These are phyloP conservation scores for Sinohyriopsis cumingii DNA, from an alignment of 2,888 invertebrate genomes.

Conservation along the genomic window DNA sequence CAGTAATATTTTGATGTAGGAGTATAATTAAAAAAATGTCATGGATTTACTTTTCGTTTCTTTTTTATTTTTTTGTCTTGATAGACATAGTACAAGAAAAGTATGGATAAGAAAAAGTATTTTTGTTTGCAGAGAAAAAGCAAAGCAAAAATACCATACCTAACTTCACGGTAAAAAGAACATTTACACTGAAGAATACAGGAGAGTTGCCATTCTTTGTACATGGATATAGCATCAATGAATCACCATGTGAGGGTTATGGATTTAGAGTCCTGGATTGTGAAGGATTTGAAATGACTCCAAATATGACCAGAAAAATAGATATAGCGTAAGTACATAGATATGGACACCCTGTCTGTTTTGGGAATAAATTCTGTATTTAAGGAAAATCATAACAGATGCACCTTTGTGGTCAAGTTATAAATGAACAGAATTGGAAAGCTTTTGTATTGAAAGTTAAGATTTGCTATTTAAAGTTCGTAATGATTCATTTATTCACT, in stretches of 20 bases:
- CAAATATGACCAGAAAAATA: constrained; percentile 75
- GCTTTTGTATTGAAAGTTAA: no score
- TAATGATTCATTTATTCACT: no score
- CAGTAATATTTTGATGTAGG: no score
- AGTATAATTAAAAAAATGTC: no score
- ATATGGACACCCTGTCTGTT: background rate
- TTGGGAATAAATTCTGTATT: background rate
- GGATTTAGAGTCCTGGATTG: constrained; percentile 69
- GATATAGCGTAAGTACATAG: constrained; percentile 80
- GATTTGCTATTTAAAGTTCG: no score
- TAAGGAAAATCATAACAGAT: no score
- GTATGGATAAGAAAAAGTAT: background rate
- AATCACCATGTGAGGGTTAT: constrained; percentile 82
- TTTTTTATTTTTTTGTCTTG: no score
- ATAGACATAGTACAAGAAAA: no score
- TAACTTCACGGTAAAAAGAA: constrained; percentile 83
- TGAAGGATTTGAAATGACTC: constrained; percentile 62
- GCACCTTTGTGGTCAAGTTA: no score
- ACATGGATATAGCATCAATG: constrained; percentile 80
- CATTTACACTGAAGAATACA: constrained; percentile 90
- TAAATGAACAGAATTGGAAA: no score
- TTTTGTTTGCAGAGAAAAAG: constrained; percentile 58
- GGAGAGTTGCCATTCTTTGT: constrained; percentile 90
- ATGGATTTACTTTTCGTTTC: no score
- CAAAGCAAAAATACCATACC: constrained; percentile 73